These are phyloP conservation scores for Bilobella aurantiaca DNA, from an alignment of 1,140 invertebrate genomes.

Conservation along the genomic window DNA sequence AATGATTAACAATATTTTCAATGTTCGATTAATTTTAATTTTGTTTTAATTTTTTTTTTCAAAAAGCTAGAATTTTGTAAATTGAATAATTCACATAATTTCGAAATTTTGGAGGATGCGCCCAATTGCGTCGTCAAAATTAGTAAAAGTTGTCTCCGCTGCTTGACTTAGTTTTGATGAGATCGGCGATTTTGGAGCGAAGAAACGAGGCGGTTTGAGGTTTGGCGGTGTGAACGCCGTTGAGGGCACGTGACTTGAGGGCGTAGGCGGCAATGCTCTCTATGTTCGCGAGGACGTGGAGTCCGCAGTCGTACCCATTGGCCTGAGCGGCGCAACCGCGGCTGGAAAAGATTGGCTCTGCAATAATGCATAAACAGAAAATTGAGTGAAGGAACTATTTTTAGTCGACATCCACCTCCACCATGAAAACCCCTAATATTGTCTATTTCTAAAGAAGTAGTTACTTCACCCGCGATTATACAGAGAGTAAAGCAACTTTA, in stretches of 20 bases:
- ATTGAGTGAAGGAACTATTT: too few species aligned
- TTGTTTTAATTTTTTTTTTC: too few species aligned
- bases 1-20: too few species aligned
- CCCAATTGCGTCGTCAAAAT: background rate
- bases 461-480: too few species aligned
- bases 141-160: background rate
- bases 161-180: background rate
- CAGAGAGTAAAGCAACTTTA: background rate
- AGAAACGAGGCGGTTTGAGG: background rate
- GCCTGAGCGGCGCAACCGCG: background rate
- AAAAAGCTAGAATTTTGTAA: too few species aligned
- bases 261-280: background rate
- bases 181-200: background rate
- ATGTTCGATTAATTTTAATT: too few species aligned
- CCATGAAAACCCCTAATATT: too few species aligned
- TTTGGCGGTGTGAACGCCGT: background rate
- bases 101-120: too few species aligned
- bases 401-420: too few species aligned
- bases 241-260: background rate
- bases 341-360: background rate
- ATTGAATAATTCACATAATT: too few species aligned
- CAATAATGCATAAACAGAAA: too few species aligned
- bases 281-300: conserved; percentile 1
- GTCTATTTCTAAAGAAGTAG: too few species aligned
- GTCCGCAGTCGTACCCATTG: conserved; percentile 4